Evolutionary conservation across 2,113 vertebrate species (phyloP), one percentile per base, ranked within the genome.

Genomic region (Heterotilapia buettikoferi): DNA sequence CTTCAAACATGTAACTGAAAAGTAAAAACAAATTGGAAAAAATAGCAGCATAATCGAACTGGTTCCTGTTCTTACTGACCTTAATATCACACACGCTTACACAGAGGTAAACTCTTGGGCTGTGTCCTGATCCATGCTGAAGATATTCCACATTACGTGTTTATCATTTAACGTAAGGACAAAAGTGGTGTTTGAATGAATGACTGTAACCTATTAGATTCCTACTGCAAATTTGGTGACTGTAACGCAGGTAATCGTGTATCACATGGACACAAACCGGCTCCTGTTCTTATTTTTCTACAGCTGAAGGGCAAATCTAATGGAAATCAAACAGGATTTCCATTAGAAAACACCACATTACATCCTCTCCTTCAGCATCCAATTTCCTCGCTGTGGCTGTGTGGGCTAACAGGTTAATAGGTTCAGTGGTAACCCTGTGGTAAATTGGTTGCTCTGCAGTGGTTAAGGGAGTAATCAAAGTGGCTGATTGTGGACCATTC

Each of bases 391-490:
- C 21, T 3, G 78, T 85, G 47, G 56, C 21, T 14, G 76, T 79
- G 78, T 53, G 9, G 81, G 68, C 85, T 82, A 86, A 43, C 87
- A 86, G 88, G 92, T 94, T 93, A 92, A 92, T 88, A 84, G 93
- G 86, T 90, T 91, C 88, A 88, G 83, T 83, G 79, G 85, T 93
- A 88, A 88, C 92, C 78, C 78, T 19, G 56, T 87, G 90, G 88
- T 92, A 92, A 89, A 93, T 88, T 86, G 92, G 91, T 36, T 83
- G 84, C 92, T 92, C 57, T 90, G 87, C 66, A 52, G 90, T 93
- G 90, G 88, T 92, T 93, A 90, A 94, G 82, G 82, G 86, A 93
- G 87, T 88, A 92, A 95, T 95, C 93, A 92, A 89, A 91, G 92
- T 21, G 73, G 59, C 93, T 89, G 92, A 94, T 92, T 93, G 91